Percentiles rank a stretch among this genome's conserved stretches.
Conservation (phyloP, 2,113 vertebrate genomes). For the Myotis yumanensis region DNA sequence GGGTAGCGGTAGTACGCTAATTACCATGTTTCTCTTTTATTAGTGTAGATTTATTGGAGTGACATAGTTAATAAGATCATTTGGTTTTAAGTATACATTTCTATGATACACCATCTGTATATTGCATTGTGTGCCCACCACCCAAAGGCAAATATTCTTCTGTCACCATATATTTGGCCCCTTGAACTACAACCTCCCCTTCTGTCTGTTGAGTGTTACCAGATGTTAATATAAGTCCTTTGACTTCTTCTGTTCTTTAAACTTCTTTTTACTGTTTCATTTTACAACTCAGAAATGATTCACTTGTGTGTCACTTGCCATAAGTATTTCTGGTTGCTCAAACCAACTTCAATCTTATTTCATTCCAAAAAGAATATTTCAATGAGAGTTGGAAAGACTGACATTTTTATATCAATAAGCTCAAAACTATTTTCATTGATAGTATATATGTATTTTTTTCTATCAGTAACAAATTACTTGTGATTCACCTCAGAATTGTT, state of each 20-base stretch:
- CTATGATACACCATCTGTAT: background rate
- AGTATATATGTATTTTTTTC: background rate
- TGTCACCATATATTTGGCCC: background rate
- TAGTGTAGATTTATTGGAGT: background rate
- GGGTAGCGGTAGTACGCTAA: no score
- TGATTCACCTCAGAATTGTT: background rate
- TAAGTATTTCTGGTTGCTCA: background rate
- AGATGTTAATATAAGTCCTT: background rate
- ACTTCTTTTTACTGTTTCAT: background rate
- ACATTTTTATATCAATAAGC: background rate
- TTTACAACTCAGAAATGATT: background rate
- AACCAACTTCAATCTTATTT: background rate
- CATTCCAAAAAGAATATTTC: background rate
- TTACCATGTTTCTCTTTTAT: no score
- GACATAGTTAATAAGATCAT: background rate
- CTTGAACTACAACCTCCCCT: background rate
- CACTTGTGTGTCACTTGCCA: background rate
- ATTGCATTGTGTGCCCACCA: background rate
- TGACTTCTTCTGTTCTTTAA: background rate
- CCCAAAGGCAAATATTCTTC: background rate
- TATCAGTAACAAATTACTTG: background rate
- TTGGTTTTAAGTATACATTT: background rate
- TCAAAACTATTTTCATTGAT: background rate
- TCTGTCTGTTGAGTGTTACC: no score
- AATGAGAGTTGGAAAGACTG: background rate